phyloP scores from a whole-genome alignment of 2,113 vertebrate genomes.

The Macrotis lagotis region DNA sequence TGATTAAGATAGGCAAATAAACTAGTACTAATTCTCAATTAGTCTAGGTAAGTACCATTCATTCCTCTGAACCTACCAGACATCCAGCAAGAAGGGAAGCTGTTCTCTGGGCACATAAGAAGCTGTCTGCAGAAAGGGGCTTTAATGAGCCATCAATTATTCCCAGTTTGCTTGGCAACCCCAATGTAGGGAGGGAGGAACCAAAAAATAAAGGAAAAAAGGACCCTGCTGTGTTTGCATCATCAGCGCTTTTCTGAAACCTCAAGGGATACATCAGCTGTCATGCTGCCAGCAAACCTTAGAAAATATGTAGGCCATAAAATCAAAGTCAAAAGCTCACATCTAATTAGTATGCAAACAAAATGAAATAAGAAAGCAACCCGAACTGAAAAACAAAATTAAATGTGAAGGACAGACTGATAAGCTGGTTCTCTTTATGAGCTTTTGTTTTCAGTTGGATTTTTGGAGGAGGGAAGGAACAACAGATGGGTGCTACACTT shows the following conservation, averaged over 20 bases:
- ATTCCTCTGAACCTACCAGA: neutral
- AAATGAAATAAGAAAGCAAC: constrained; percentile 69
- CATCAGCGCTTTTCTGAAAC: constrained; percentile 82
- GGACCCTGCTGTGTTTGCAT: constrained; percentile 80
- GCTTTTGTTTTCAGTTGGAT: constrained; percentile 41
- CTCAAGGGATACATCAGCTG: constrained; percentile 87
- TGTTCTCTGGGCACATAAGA: constrained; percentile 31
- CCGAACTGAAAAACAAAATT: constrained; percentile 76
- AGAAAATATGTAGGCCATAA: constrained; percentile 88
- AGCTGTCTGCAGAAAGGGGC: constrained; percentile 62
- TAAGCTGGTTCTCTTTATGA: constrained; percentile 63
- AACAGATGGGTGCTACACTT: neutral
- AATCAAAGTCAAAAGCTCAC: constrained; percentile 83
- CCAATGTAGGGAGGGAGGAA: constrained; percentile 54
- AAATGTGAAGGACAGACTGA: constrained; percentile 71
- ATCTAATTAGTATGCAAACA: constrained; percentile 85
- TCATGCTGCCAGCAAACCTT: constrained; percentile 86
- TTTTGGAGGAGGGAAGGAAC: neutral
- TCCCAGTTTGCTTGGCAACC: constrained; percentile 56
- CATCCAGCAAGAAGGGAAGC: neutral
- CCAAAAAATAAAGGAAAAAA: constrained; percentile 69
- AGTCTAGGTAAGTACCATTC: neutral
- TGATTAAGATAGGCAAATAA: neutral
- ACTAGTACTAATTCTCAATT: neutral
- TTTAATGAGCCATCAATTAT: constrained; percentile 69